Base-by-base conservation (phyloP, 1,140 invertebrate genomes). In the Drosophila trapezifrons region DNA sequence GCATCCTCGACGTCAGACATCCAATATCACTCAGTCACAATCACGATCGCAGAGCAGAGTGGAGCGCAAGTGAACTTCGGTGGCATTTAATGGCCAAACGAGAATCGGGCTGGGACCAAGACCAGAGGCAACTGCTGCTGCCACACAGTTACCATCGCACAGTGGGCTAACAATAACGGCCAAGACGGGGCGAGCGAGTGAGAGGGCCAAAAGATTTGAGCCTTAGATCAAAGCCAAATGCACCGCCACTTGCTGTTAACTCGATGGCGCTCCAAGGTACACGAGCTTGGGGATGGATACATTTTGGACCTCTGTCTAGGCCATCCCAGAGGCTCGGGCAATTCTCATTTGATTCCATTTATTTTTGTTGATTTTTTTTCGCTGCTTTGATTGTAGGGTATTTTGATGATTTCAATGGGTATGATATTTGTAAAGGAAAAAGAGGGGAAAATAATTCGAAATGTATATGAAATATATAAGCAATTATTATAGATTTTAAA, bases 241-340 rank as follows among this genome's bases (percentile, higher is more conserved):
- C 83, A 79, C 82, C 82, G 82, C 79, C 82, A 86, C 84, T 86
- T 86, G 82, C 84, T 86, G 84, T 86, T 86, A 83, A 87, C 82
- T 87, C 79, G 83, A 83, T 86, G 82, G 82, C 82, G 82, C 82
- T 86, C 83, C 82, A 86, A 86, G 83, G 83, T 87, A 86, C 82
- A 87, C 73, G 60, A 67, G 71, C 69, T 71, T 71, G 66, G 69
- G 69, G 69, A 71, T 84, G 76, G 71, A 76, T 83, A 67, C 69
- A 64, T 78, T 73, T 73, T 84, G 80, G 72, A 80, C 76, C 73
- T 79, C 70, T 82, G 79, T 75, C 80, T 81, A 80, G 70, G 77
- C 77, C 77, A 75, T 64, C 63, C 79, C 69, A 69, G 67, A 52
- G 73, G 78, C 72, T 81, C 69, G 38, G 45, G 42, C 64, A 62